phyloP scores from a whole-genome alignment of 1,140 invertebrate genomes.

The Araneus ventricosus region DNA sequence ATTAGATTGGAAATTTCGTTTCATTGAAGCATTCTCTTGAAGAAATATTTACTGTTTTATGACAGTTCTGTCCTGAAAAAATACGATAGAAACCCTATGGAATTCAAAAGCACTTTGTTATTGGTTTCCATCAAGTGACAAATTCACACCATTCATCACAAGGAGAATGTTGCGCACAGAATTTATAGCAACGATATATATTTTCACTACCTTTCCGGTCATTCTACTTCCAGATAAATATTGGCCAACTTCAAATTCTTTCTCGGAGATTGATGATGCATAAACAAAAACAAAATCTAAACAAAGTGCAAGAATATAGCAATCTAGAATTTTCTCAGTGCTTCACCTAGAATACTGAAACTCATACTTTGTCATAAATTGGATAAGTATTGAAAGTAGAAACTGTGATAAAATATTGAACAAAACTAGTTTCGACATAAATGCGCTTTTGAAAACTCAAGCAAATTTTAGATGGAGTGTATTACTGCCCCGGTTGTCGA shows the following conservation, averaged over 20 bases:
- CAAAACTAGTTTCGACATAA: constrained; percentile 49
- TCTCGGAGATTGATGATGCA: constrained; percentile 51
- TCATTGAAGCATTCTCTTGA: too few species aligned
- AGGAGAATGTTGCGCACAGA: background rate
- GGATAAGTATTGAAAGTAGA: constrained; percentile 25
- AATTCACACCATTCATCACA: constrained; percentile 55
- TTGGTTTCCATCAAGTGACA: constrained; percentile 33
- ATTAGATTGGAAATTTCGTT: too few species aligned
- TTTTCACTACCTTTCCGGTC: constrained; percentile 25
- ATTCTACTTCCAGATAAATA: constrained; percentile 33
- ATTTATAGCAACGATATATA: constrained; percentile 46
- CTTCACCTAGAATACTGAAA: background rate
- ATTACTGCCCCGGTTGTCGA: background rate
- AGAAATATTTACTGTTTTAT: too few species aligned
- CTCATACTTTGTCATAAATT: constrained; percentile 27
- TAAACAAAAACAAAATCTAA: constrained; percentile 4
- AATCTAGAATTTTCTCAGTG: background rate
- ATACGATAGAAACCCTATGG: background rate
- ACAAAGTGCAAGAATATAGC: background rate
- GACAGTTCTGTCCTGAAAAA: too few species aligned
- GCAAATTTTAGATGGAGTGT: constrained; percentile 28
- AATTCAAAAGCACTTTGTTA: background rate
- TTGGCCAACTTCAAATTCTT: constrained; percentile 38
- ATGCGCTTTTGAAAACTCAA: constrained; percentile 40
- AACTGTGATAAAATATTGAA: constrained; percentile 53